Percentiles rank a stretch among this genome's conserved stretches.
These are phyloP conservation scores for Rhogogaster chlorosoma DNA, from an alignment of 2,888 invertebrate genomes.

Conservation along the genomic window DNA sequence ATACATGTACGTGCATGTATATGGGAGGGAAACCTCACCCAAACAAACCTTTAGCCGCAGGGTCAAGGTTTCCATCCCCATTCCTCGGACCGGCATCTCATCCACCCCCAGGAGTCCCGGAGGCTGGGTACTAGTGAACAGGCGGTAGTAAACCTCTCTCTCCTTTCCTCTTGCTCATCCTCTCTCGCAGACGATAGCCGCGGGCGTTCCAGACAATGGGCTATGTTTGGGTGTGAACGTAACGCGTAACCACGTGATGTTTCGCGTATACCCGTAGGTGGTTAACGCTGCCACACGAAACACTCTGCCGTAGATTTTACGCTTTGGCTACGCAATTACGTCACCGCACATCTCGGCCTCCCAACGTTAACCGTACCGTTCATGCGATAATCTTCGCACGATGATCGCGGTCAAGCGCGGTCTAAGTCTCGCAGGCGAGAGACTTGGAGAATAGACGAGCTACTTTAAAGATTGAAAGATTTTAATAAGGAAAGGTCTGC, in stretches of 20 bases:
- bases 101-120: slow-evolving; percentile 65
- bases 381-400: not conserved
- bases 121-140: slow-evolving; percentile 51
- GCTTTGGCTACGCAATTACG: not conserved
- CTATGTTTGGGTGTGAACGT: slow-evolving; percentile 49
- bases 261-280: slow-evolving; percentile 9
- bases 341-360: not conserved
- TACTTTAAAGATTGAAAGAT: not conserved
- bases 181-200: slow-evolving; percentile 61
- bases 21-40: slow-evolving; percentile 61
- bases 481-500: slow-evolving; percentile 3
- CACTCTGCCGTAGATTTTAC: not conserved
- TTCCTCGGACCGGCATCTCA: slow-evolving; percentile 55
- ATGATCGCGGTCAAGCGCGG: slow-evolving; percentile 16
- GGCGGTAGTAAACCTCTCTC: slow-evolving; percentile 52
- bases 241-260: slow-evolving; percentile 43
- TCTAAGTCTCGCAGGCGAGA: not conserved
- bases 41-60: slow-evolving; percentile 70
- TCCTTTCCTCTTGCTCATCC: slow-evolving; percentile 51
- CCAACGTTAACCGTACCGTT: not conserved
- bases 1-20: not conserved
- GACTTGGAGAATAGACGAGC: not conserved
- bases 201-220: slow-evolving; percentile 58
- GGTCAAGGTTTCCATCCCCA: slow-evolving; percentile 68
- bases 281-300: not conserved